Evolutionary conservation across 2,113 vertebrate species (phyloP).

Genomic region (Sinocyclocheilus rhinocerous): DNA sequence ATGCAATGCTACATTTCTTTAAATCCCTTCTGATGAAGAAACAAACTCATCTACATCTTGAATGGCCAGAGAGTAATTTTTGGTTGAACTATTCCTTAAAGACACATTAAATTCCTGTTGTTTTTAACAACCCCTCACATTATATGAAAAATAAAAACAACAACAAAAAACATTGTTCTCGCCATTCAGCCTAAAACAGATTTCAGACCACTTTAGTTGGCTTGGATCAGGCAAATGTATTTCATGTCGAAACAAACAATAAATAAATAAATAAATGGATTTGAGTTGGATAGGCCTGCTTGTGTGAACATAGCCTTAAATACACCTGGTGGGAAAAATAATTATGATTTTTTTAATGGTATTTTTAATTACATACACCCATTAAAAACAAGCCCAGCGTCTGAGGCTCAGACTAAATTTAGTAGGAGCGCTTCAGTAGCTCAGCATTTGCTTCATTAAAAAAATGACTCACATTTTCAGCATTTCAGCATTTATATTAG

Average conservation of each 20-base stretch:
- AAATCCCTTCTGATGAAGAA: too few species aligned
- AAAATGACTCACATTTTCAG: neutral
- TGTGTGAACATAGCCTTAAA: neutral
- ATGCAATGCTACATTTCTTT: too few species aligned
- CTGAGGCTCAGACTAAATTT: neutral
- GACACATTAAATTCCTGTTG: too few species aligned
- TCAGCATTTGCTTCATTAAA: constrained; percentile 1
- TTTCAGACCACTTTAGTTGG: neutral
- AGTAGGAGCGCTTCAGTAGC: neutral
- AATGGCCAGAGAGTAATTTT: too few species aligned
- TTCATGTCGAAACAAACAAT: too few species aligned
- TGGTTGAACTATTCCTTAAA: too few species aligned
- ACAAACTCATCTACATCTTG: too few species aligned
- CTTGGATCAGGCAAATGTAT: neutral
- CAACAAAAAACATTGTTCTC: too few species aligned
- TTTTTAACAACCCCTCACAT: too few species aligned
- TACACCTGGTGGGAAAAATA: too few species aligned
- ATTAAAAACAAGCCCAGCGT: neutral
- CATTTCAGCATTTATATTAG: neutral
- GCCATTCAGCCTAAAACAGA: neutral
- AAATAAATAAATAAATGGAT: too few species aligned
- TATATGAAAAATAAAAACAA: too few species aligned
- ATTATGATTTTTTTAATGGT: neutral
- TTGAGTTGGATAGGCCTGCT: neutral
- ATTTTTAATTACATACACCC: neutral